These are phyloP conservation scores for Thymelicus acteon DNA, from an alignment of 2,888 invertebrate genomes.

Conservation along the genomic window DNA sequence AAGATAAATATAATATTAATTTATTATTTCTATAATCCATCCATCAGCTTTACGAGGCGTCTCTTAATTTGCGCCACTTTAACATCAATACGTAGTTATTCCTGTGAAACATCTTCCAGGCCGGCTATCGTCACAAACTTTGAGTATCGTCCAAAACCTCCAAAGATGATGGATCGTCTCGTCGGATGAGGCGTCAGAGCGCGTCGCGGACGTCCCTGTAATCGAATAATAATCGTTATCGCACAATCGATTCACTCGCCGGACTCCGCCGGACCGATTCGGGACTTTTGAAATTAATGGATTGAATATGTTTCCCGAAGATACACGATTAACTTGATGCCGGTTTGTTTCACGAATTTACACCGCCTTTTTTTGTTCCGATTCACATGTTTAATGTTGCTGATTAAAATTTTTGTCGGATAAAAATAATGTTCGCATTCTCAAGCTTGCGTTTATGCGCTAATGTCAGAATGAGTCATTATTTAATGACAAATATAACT, in stretches of 20 bases:
- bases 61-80: too few species aligned
- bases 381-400: constrained; percentile 7
- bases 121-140: constrained; percentile 49
- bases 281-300: constrained; percentile 57
- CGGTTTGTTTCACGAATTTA: constrained; percentile 37
- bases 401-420: constrained; percentile 4
- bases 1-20: too few species aligned
- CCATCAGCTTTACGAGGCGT: too few species aligned
- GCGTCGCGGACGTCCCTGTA: constrained; percentile 59
- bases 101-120: too few species aligned
- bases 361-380: constrained; percentile 13
- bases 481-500: too few species aligned
- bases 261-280: constrained; percentile 58
- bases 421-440: too few species aligned
- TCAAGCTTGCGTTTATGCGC: too few species aligned
- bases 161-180: constrained; percentile 70
- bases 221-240: constrained; percentile 73
- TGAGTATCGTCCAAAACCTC: constrained; percentile 55
- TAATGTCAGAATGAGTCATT: too few species aligned
- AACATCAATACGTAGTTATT: too few species aligned
- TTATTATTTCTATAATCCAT: too few species aligned
- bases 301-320: constrained; percentile 43
- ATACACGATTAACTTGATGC: constrained; percentile 36
- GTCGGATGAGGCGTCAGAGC: constrained; percentile 68
- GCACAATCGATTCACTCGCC: constrained; percentile 62